A percentile compares a stretch with the other conserved stretches of the same genome.
phyloP scores from a whole-genome alignment of 1,140 invertebrate species.

The Heterodera schachtii region DNA sequence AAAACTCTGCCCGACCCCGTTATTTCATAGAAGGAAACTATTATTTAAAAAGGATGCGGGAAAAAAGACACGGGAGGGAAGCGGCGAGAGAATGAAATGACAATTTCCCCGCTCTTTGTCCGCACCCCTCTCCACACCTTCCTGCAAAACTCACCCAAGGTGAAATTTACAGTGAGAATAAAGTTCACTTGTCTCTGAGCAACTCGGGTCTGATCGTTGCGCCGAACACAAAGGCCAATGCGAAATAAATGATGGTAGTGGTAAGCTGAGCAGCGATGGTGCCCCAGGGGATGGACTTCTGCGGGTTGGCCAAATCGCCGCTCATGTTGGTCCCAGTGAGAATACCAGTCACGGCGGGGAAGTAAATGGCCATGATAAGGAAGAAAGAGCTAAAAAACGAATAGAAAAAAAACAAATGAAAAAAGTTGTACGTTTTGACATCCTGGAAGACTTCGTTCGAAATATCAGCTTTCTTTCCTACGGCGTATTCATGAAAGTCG shows the following conservation, averaged over 20 bases:
- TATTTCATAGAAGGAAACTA: neutral
- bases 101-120: no score
- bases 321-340: slow-evolving; percentile 79
- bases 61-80: no score
- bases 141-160: no score
- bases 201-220: slow-evolving; percentile 54
- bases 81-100: no score
- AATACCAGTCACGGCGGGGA: slow-evolving; percentile 97
- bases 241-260: slow-evolving; percentile 83
- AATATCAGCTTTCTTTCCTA: slow-evolving; percentile 37
- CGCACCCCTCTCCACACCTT: no score
- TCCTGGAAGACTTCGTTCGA: slow-evolving; percentile 70
- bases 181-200: slow-evolving; percentile 55
- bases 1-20: no score
- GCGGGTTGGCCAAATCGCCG: slow-evolving; percentile 91
- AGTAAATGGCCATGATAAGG: slow-evolving; percentile 96
- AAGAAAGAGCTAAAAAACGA: slow-evolving; percentile 82
- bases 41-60: neutral
- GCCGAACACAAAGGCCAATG: slow-evolving; percentile 62
- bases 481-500: slow-evolving; percentile 40
- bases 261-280: slow-evolving; percentile 94
- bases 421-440: slow-evolving; percentile 79
- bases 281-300: slow-evolving; percentile 95
- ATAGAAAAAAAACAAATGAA: slow-evolving; percentile 81
- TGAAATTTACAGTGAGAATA: no score